These are phyloP conservation scores for Mythimna ferrago DNA, from an alignment of 2,888 invertebrate species.

Conservation along the genomic window DNA sequence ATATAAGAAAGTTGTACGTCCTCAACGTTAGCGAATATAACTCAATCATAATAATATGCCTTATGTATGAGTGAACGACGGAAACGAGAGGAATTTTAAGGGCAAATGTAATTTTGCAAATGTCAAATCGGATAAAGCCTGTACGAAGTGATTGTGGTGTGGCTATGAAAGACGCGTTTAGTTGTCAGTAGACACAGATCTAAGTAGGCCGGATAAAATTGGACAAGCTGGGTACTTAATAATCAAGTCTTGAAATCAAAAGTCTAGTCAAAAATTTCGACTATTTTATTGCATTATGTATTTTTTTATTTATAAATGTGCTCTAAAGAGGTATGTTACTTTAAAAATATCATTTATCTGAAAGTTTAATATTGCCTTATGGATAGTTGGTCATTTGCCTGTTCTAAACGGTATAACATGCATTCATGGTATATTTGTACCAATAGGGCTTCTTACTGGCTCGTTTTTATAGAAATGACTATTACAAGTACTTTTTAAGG, in stretches of 20 bases:
- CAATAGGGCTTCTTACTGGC: no score
- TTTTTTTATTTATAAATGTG: no score
- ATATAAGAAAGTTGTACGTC: conserved; percentile 3
- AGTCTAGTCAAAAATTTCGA: no score
- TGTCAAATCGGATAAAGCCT: conserved; percentile 64
- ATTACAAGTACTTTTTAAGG: no score
- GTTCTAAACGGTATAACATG: neutral
- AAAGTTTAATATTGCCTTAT: neutral
- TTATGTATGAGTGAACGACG: conserved; percentile 16
- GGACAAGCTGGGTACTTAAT: no score
- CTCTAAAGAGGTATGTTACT: no score
- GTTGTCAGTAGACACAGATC: neutral
- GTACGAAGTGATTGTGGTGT: conserved; percentile 55
- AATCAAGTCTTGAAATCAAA: neutral
- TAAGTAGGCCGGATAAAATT: no score
- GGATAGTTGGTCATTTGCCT: neutral
- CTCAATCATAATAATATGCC: conserved; percentile 29
- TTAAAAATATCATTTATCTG: neutral
- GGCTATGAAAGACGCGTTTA: conserved; percentile 31
- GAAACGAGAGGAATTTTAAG: conserved; percentile 52
- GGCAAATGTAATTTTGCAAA: conserved; percentile 61
- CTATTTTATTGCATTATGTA: no score
- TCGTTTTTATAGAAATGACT: no score
- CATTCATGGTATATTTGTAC: neutral
- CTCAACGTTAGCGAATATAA: conserved; percentile 18